Conservation (phyloP, 35 echinoderm and acorn worm species). For the Lytechinus pictus region DNA sequence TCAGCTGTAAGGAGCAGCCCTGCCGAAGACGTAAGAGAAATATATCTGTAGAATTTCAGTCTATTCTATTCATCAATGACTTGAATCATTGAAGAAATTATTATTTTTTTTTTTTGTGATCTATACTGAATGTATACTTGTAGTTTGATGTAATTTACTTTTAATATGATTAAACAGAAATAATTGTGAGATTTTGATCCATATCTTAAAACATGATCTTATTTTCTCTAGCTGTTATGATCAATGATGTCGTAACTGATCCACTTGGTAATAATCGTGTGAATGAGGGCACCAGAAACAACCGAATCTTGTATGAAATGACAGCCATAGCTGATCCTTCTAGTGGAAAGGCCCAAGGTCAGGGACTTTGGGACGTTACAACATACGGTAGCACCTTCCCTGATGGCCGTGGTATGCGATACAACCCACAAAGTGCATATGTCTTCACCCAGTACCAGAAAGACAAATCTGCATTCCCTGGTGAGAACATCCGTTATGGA, state of each 20-base stretch:
- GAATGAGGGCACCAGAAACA: slow-evolving; percentile 64
- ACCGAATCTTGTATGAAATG: slow-evolving; percentile 75
- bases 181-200: too few relatives aligned
- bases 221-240: slow-evolving; percentile 29
- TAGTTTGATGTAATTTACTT: neutral
- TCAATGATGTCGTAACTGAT: slow-evolving; percentile 43
- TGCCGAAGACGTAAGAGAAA: slow-evolving; percentile 80
- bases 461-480: slow-evolving; percentile 73
- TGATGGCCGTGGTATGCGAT: slow-evolving; percentile 63
- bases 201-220: too few relatives aligned
- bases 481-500: slow-evolving; percentile 74
- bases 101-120: neutral
- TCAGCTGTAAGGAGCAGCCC: slow-evolving; percentile 68
- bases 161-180: too few relatives aligned
- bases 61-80: neutral
- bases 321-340: slow-evolving; percentile 66
- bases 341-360: slow-evolving; percentile 75
- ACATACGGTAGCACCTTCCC: slow-evolving; percentile 67
- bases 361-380: slow-evolving; percentile 83
- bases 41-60: neutral
- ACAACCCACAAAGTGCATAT: slow-evolving; percentile 53
- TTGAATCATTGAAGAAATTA: neutral
- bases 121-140: neutral
- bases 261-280: slow-evolving; percentile 4
- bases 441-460: slow-evolving; percentile 65